Percentiles rank a stretch among this genome's conserved stretches.
Conservation (phyloP, 53 echinoderm and acorn worm genomes). For the Hippasteria phrygiana region DNA sequence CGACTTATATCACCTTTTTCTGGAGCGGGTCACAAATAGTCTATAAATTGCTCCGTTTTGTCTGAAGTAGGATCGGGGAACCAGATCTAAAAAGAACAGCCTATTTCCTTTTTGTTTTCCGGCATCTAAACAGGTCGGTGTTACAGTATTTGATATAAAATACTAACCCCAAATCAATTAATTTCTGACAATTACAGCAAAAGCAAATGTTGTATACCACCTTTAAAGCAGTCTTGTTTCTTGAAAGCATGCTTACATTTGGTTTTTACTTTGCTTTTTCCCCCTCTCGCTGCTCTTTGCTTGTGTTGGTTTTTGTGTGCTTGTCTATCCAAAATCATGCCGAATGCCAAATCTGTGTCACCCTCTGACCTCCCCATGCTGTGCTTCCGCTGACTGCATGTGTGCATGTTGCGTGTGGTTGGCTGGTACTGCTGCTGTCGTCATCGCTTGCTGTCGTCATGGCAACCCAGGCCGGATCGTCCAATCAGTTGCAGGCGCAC, state of each 20-base stretch:
- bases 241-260: conserved; percentile 35
- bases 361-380: conserved; percentile 30
- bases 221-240: not conserved
- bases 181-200: too few species aligned
- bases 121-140: too few species aligned
- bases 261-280: conserved; percentile 26
- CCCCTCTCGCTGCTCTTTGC: not conserved
- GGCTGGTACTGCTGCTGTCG: conserved; percentile 6
- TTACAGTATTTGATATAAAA: too few species aligned
- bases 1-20: too few species aligned
- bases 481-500: conserved; percentile 35
- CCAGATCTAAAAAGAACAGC: too few species aligned
- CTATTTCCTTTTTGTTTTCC: too few species aligned
- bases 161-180: too few species aligned
- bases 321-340: not conserved
- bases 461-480: not conserved
- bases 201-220: too few species aligned
- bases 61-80: too few species aligned
- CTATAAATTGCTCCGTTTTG: too few species aligned
- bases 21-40: too few species aligned
- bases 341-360: not conserved
- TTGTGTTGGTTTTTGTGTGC: conserved; percentile 36
- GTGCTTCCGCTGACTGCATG: conserved; percentile 39
- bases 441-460: not conserved
- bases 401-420: conserved; percentile 27